phyloP scores from a whole-genome alignment of 2,113 vertebrate genomes.

The Actenoides lindsayi region DNA sequence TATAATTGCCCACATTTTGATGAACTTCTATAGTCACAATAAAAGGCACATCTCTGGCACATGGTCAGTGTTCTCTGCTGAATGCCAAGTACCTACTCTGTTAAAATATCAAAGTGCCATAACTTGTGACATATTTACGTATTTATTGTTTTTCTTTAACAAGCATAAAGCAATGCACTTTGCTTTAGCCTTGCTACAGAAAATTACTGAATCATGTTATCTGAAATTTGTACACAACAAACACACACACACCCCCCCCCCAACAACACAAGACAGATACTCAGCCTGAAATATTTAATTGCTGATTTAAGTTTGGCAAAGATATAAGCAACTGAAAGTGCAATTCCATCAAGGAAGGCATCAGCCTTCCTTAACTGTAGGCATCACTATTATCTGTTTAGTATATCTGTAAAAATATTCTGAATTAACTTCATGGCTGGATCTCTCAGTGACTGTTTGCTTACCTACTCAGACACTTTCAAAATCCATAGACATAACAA shows the following conservation, averaged over 20 bases:
- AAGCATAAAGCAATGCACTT: neutral
- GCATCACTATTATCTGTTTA: neutral
- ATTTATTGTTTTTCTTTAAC: slow-evolving; percentile 23
- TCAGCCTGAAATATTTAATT: neutral
- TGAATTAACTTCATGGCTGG: neutral
- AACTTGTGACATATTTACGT: slow-evolving; percentile 1
- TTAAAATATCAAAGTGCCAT: neutral
- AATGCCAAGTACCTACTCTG: neutral
- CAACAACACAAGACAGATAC: neutral
- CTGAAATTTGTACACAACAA: slow-evolving; percentile 11
- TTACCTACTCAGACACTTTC: neutral
- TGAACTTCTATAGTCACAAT: neutral
- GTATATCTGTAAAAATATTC: neutral
- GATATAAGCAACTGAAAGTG: neutral
- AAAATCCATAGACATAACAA: neutral
- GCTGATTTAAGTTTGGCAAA: neutral
- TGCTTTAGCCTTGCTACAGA: neutral
- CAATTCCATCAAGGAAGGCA: neutral
- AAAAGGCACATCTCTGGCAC: neutral
- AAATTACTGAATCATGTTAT: slow-evolving; percentile 28
- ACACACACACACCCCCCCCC: neutral
- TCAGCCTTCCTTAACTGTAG: neutral
- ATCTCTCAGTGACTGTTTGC: neutral
- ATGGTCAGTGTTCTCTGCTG: neutral
- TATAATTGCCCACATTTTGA: neutral